phyloP scores from a whole-genome alignment of 1,140 invertebrate genomes.

The Palaemon carinicauda region DNA sequence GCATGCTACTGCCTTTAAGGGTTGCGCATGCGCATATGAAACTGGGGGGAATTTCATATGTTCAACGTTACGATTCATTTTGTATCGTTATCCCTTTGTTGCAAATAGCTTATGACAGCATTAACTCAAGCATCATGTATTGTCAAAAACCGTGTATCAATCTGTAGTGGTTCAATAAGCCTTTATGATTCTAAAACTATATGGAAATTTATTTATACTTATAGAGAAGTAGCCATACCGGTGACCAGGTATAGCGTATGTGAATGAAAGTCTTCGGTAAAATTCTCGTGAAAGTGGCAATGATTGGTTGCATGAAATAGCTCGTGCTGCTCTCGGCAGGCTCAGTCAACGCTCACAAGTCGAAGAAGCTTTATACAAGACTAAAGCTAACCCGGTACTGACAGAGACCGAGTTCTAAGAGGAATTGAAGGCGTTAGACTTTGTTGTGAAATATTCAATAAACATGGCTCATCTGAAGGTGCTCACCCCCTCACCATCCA shows the following conservation, averaged over 20 bases:
- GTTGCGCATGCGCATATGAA: no score
- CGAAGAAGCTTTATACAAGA: neutral
- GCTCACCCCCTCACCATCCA: neutral
- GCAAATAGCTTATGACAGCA: no score
- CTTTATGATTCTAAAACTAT: neutral
- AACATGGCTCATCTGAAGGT: slow-evolving; percentile 38
- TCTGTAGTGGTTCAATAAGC: no score
- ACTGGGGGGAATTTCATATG: no score
- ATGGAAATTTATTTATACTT: neutral
- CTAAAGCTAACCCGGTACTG: neutral
- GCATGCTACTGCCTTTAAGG: no score
- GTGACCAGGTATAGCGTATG: neutral
- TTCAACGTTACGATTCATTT: no score
- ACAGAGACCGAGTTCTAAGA: no score
- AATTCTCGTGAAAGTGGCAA: neutral
- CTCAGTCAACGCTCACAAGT: slow-evolving; percentile 17
- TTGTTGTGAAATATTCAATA: neutral
- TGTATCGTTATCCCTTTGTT: no score
- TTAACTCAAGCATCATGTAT: no score
- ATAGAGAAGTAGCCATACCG: neutral
- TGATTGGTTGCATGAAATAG: slow-evolving; percentile 20
- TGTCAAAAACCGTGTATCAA: no score
- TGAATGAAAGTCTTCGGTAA: neutral
- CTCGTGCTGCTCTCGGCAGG: neutral
- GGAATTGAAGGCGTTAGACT: neutral